Evolutionary conservation across 2,113 vertebrate genomes (phyloP), one percentile per base, ranked within the genome.

Genomic region (Megaceryle maxima): DNA sequence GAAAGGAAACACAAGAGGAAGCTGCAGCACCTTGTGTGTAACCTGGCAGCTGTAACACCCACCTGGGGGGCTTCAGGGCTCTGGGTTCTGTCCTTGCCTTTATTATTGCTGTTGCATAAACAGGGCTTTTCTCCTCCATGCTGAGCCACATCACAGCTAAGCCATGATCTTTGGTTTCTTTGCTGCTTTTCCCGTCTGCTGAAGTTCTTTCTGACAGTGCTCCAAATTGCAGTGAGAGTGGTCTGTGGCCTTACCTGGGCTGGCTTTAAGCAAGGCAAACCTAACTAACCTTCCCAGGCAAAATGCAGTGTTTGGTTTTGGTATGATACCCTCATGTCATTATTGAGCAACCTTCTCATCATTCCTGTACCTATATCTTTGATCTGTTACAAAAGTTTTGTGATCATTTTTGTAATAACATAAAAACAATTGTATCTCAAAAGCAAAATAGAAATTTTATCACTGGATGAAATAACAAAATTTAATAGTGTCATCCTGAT

Each of bases 321-420:
- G 43, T 0, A 0, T 33, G 53, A 33, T 56, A 28, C 0, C 0
- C 3, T 75, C 16, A 5, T 22, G 48, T 37, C 29, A 7, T 60
- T 41, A 56, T 33, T 1, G 0, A 51, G 35, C 13, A 43, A 33
- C n/a, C 20, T 91, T 50, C 28, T 72, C 53, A 19, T 16, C 16
- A n/a, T 35, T 50, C 12, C 48, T 68, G 5, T 64, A 35, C 28
- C 24, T 53, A 3, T 9, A 7, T 35, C 6, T 5, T 4, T 31
- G 28, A 59, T 59, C 21, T 53, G 9, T 31, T 73, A 46, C 1
- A 1, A 13, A 77, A 37, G 10, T 62, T 59, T 63, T 69, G 10
- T 21, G 46, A 44, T 35, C 0, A 0, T 44, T 70, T 78, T 57
- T 31, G 1, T 63, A 41, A 33, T 28, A 67, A 18, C 26, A 50